Percentiles rank a stretch among this genome's conserved stretches.
These are phyloP conservation scores for Polymixis flavicincta DNA, from an alignment of 2,888 invertebrate genomes.

Conservation along the genomic window DNA sequence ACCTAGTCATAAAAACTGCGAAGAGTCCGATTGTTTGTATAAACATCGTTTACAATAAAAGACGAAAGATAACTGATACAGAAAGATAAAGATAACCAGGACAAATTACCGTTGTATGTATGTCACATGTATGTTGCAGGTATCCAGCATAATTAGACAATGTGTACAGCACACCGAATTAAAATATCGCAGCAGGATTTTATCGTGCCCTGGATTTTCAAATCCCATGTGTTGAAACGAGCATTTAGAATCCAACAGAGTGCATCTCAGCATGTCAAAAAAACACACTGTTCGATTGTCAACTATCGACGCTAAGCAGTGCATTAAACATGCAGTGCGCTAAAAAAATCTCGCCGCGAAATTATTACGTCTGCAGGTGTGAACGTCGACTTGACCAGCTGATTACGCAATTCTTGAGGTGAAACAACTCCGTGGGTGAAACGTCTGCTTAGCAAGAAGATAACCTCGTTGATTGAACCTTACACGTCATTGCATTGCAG, in stretches of 20 bases:
- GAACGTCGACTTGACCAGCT: background rate
- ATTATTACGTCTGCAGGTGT: no score
- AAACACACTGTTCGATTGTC: no score
- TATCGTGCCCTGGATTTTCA: no score
- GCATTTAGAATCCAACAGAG: no score
- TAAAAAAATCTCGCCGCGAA: no score
- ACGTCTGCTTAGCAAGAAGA: background rate
- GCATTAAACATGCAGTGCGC: no score
- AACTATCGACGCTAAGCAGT: no score
- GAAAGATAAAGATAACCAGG: slow-evolving; percentile 43
- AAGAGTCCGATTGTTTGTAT: slow-evolving; percentile 27
- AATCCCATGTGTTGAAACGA: no score
- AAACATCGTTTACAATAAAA: slow-evolving; percentile 39
- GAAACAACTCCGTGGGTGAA: no score
- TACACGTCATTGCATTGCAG: background rate
- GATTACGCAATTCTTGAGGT: background rate
- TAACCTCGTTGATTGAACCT: background rate
- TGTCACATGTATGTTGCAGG: slow-evolving; percentile 50
- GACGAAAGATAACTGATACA: slow-evolving; percentile 33
- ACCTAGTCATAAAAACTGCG: slow-evolving; percentile 8
- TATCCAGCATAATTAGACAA: background rate
- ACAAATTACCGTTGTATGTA: slow-evolving; percentile 38
- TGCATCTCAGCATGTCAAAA: no score
- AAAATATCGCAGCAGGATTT: no score
- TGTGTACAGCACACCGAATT: background rate